Conservation (phyloP, 1,140 invertebrate species). For the Bombus terrestris region DNA sequence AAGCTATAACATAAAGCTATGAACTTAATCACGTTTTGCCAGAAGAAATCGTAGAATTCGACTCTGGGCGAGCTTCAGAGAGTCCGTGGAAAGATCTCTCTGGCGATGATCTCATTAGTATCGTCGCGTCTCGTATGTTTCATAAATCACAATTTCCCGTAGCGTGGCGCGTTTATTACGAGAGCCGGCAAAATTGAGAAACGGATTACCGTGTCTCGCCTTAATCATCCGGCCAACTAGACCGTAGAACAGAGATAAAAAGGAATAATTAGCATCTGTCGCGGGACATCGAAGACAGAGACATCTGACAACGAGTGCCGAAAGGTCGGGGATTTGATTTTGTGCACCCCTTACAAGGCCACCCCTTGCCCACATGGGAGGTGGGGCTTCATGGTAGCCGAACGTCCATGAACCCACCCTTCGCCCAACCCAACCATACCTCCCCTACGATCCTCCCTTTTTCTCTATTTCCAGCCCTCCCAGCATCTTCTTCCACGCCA, state of each 20-base stretch:
- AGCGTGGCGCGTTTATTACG: constrained; percentile 32
- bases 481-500: constrained; percentile 69
- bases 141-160: constrained; percentile 25
- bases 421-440: constrained; percentile 64
- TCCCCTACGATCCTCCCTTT: constrained; percentile 68
- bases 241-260: constrained; percentile 43
- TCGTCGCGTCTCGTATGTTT: constrained; percentile 9
- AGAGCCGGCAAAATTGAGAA: constrained; percentile 30
- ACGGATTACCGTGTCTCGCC: constrained; percentile 48
- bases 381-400: constrained; percentile 75
- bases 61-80: not conserved
- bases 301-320: constrained; percentile 71
- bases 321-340: constrained; percentile 71
- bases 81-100: not conserved
- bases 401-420: constrained; percentile 71
- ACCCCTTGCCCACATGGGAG: constrained; percentile 66
- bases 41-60: not conserved
- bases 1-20: no score
- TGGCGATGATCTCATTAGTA: not conserved
- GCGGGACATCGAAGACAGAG: constrained; percentile 63
- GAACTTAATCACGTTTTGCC: not conserved
- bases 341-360: constrained; percentile 73
- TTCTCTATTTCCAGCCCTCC: constrained; percentile 63
- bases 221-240: constrained; percentile 44
- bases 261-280: constrained; percentile 50